Percentiles rank a stretch among this genome's conserved stretches.
Evolutionary conservation across 2,888 invertebrate species (phyloP).

Genomic region (Phalera bucephala): DNA sequence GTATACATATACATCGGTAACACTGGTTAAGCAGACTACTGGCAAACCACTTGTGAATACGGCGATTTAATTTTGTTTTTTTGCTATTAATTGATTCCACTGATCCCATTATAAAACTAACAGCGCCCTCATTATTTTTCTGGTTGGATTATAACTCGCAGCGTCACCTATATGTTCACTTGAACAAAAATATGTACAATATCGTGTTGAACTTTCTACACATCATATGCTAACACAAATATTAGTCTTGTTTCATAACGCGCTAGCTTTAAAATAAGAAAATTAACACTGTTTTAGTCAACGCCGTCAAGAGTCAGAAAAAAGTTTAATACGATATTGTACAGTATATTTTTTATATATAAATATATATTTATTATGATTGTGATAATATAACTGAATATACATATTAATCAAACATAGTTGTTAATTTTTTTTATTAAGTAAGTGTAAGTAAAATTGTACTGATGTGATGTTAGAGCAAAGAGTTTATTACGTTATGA

Average conservation of each 20-base stretch:
- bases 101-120: too few relatives aligned
- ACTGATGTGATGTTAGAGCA: slow-evolving; percentile 77
- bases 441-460: slow-evolving; percentile 57
- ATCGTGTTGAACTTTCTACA: background rate
- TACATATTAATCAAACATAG: slow-evolving; percentile 44
- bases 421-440: slow-evolving; percentile 48
- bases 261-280: background rate
- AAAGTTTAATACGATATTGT: slow-evolving; percentile 12
- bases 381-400: slow-evolving; percentile 47
- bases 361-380: slow-evolving; percentile 27
- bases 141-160: background rate
- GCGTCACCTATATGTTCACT: background rate
- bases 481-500: slow-evolving; percentile 60
- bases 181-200: background rate
- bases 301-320: too few relatives aligned
- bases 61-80: too few relatives aligned
- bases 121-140: too few relatives aligned
- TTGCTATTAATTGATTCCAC: too few relatives aligned
- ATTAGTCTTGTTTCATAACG: too few relatives aligned
- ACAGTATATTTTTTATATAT: slow-evolving; percentile 38
- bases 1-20: too few relatives aligned
- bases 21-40: too few relatives aligned
- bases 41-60: too few relatives aligned
- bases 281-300: too few relatives aligned
- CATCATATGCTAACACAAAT: background rate